phyloP scores from a whole-genome alignment of 2,797 vertebrate genomes.

The Chloroceryle amazona region DNA sequence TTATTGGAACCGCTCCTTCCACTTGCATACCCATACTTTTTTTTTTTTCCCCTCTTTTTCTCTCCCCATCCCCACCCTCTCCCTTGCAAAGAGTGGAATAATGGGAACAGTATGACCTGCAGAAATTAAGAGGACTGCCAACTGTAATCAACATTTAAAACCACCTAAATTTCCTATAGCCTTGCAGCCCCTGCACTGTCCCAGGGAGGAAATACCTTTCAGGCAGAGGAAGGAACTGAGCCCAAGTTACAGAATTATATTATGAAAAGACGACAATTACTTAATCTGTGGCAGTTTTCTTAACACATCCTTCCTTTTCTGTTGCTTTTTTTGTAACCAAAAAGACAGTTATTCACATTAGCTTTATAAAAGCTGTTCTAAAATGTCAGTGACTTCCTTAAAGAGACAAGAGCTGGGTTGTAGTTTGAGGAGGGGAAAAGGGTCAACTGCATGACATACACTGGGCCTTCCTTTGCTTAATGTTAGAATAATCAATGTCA shows the following conservation, averaged over 20 bases:
- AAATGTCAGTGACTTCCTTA: neutral
- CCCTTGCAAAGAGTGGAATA: neutral
- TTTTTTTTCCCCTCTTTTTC: too few species aligned
- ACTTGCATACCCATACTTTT: neutral
- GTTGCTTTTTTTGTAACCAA: constrained; percentile 57
- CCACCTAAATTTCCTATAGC: constrained; percentile 8
- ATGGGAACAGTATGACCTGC: neutral
- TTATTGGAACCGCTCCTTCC: neutral
- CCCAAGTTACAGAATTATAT: constrained; percentile 60
- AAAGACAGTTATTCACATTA: constrained; percentile 7
- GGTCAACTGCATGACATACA: accelerated
- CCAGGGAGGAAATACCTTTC: constrained; percentile 69
- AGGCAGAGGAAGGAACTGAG: constrained; percentile 69
- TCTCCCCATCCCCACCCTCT: too few species aligned
- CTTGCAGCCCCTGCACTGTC: neutral
- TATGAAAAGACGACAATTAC: constrained; percentile 62
- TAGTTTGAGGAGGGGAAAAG: neutral
- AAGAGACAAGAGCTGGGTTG: neutral
- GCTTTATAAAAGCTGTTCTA: neutral
- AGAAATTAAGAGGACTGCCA: constrained; percentile 9
- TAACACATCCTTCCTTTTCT: constrained; percentile 74
- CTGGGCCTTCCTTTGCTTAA: neutral
- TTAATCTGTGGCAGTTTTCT: constrained; percentile 54
- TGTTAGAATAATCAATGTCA: accelerated
- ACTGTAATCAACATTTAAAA: constrained; percentile 36